phyloP scores from a whole-genome alignment of 2,888 invertebrate species.

The Mesopsocus fuscifrons region DNA sequence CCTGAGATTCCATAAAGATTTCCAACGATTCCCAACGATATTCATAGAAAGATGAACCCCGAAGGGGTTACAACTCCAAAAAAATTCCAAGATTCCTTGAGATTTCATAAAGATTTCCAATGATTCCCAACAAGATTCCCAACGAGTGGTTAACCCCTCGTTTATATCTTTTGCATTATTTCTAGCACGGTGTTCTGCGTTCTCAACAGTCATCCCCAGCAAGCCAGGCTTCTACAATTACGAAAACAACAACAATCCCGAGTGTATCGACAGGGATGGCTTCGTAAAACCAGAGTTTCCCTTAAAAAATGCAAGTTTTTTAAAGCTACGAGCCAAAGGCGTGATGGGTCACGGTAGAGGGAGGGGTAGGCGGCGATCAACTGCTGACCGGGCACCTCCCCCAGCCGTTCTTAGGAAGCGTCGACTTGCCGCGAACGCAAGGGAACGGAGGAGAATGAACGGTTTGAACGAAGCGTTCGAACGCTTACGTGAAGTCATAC shows the following conservation, averaged over 20 bases:
- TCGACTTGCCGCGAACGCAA: slow-evolving; percentile 50
- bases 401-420: slow-evolving; percentile 33
- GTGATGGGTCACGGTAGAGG: not conserved
- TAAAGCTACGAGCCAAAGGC: slow-evolving; percentile 1
- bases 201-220: not conserved
- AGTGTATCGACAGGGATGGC: not conserved
- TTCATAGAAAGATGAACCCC: too few relatives aligned
- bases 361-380: slow-evolving; percentile 2
- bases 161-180: too few relatives aligned
- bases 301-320: slow-evolving; percentile 6
- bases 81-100: too few relatives aligned
- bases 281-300: slow-evolving; percentile 5
- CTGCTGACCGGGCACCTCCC: slow-evolving; percentile 14
- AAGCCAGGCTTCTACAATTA: not conserved
- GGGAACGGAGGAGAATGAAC: slow-evolving; percentile 55
- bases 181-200: not conserved
- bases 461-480: slow-evolving; percentile 60
- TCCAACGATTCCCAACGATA: too few relatives aligned
- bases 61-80: too few relatives aligned
- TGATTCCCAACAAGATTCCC: too few relatives aligned
- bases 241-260: slow-evolving; percentile 5
- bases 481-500: slow-evolving; percentile 47
- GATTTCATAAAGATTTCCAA: too few relatives aligned
- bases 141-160: too few relatives aligned
- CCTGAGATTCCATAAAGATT: too few relatives aligned